Evolutionary conservation across 2,113 vertebrate species (phyloP).

Genomic region (Lasiurus cinereus): DNA sequence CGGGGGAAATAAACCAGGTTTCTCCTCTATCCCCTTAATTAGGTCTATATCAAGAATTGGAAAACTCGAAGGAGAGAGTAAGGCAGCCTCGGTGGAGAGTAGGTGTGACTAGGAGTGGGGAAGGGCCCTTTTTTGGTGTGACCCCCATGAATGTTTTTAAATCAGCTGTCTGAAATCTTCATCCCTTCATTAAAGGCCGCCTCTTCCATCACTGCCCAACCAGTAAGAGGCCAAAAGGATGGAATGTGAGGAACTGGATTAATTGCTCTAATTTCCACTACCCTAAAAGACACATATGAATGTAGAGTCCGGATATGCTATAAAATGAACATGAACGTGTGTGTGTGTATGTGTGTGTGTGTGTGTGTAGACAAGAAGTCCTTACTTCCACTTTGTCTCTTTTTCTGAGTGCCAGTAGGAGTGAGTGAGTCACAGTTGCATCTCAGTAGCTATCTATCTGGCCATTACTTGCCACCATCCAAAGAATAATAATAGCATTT

Average conservation of each 20-base stretch:
- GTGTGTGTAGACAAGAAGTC: neutral
- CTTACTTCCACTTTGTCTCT: neutral
- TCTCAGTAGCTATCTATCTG: neutral
- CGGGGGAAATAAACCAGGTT: neutral
- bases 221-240: neutral
- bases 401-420: neutral
- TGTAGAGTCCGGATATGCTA: neutral
- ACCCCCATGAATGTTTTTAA: neutral
- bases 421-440: neutral
- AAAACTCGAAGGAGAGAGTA: neutral
- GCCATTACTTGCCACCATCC: neutral
- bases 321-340: neutral
- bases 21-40: neutral
- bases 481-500: neutral
- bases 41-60: neutral
- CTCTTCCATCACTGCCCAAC: neutral
- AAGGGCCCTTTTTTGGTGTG: neutral
- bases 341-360: no score
- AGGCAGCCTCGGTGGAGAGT: neutral
- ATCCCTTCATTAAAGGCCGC: neutral
- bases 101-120: neutral
- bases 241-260: neutral
- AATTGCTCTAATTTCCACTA: neutral
- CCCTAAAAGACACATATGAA: neutral
- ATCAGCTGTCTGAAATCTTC: neutral